Conservation (phyloP, 2,113 vertebrate species). For the Chiloscyllium plagiosum region DNA sequence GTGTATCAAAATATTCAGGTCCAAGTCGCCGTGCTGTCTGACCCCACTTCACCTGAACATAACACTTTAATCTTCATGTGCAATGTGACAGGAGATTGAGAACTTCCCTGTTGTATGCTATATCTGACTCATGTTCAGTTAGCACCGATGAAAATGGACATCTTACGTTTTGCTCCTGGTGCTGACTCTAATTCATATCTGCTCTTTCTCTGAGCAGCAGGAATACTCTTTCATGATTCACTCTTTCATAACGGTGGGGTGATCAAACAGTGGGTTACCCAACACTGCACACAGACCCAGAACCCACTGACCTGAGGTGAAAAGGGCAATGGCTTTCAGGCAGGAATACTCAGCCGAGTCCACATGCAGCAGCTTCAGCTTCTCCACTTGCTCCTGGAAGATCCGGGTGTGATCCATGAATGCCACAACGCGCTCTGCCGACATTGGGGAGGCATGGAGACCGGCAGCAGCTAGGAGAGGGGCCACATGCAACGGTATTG, state of each 20-base stretch:
- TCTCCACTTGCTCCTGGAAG: not conserved
- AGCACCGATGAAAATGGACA: not conserved
- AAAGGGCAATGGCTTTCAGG: slow-evolving; percentile 74
- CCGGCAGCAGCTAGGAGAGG: not conserved
- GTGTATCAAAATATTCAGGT: not conserved
- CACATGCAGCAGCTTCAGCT: not conserved
- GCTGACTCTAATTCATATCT: slow-evolving; percentile 8
- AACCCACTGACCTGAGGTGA: slow-evolving; percentile 67
- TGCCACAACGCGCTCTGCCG: not conserved
- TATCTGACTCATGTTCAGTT: not conserved
- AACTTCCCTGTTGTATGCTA: not conserved
- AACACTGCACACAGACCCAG: not conserved
- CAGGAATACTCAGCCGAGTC: slow-evolving; percentile 51
- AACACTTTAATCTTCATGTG: not conserved
- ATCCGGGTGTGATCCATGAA: not conserved
- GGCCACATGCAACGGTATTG: not conserved
- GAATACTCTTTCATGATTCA: not conserved
- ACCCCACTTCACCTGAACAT: not conserved
- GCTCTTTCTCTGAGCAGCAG: slow-evolving; percentile 23
- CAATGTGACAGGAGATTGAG: not conserved
- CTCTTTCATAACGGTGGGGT: not conserved
- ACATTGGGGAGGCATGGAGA: not conserved
- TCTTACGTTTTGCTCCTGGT: slow-evolving; percentile 36
- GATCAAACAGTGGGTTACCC: not conserved
- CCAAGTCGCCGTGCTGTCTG: not conserved